phyloP scores from a whole-genome alignment of 2,888 invertebrate genomes.

The Mystacides longicornis region DNA sequence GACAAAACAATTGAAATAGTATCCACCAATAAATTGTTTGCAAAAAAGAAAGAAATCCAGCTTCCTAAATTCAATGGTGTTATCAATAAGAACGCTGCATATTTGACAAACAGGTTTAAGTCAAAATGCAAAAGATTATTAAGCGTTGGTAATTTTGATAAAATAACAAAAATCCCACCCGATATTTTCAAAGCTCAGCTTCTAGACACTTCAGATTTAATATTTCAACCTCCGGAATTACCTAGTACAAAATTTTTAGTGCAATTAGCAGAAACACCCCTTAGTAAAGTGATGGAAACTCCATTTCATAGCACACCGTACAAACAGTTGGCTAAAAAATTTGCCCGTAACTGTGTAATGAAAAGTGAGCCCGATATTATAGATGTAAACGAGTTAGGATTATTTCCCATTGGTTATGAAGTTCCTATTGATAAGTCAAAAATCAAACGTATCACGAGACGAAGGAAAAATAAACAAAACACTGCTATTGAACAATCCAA shows the following conservation, averaged over 20 bases:
- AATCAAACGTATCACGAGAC: conserved; percentile 18
- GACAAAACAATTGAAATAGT: no score
- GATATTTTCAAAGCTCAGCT: conserved; percentile 16
- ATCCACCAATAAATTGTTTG: no score
- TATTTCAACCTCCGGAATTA: background rate
- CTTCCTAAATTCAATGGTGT: no score
- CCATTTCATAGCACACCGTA: background rate
- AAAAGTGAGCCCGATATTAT: background rate
- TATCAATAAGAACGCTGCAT: background rate
- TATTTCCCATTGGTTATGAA: conserved; percentile 18
- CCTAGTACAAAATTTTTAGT: conserved; percentile 8
- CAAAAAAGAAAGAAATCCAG: no score
- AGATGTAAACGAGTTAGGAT: conserved; percentile 8
- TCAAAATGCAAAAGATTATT: background rate
- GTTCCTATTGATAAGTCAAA: conserved; percentile 16
- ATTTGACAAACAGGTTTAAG: no score
- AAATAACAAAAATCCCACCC: conserved; percentile 14
- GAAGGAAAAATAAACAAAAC: conserved; percentile 10
- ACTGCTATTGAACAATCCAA: background rate
- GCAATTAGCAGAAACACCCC: background rate
- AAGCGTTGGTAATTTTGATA: background rate
- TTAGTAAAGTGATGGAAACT: background rate
- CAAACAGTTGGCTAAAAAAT: background rate
- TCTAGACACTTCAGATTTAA: conserved; percentile 13
- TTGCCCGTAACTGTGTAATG: conserved; percentile 12